Evolutionary conservation across 53 echinoderm and acorn worm species (phyloP), one percentile per base, ranked within the genome.

Genomic region (Patiria pectinifera): DNA sequence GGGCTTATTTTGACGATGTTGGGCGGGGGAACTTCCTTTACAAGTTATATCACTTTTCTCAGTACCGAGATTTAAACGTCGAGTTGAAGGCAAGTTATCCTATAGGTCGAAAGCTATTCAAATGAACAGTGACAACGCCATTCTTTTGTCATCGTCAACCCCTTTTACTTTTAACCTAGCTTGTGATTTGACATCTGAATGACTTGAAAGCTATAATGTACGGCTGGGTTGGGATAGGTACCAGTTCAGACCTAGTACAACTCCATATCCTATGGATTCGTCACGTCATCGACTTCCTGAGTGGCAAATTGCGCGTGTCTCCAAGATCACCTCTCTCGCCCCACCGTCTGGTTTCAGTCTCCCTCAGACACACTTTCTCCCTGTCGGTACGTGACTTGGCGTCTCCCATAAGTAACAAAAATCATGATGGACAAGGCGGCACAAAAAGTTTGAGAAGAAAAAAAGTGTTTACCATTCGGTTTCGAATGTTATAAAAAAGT

Each of bases 271-370:
- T 9, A 45, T 23, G 26, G 76, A 76, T 11, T 66, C 15, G 78
- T 78, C 87, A 74, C 76, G 48, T 87, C 80, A 82, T 82, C 24
- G 58, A 87, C 87, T 87, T 87, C 87, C 87, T 74, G 22, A 18
- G 48, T n/a, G 82, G 86, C 48, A 87, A 87, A 87, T 87, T 71
- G 78, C 44, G 76, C 87, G 78, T 76, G 87, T 87, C 60, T 87
- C 78, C 87, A 6, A 87, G 26, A 35, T 35, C 35, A 35, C 76
- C 44, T 10, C 18, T 8, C 87, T 49, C 25, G 76, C 16, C 60
- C 6, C 6, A 44, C 60, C 78, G 87, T 87, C 87, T 87, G 78
- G 78, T 76, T 78, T 62, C 11, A 26, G 76, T 16, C 77, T 74
- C 21, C 3, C 44, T 77, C 78, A 87, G 87, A 87, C 87, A 72